Evolutionary conservation across 2,888 invertebrate species (phyloP).

Genomic region (Pachydiplax longipennis): DNA sequence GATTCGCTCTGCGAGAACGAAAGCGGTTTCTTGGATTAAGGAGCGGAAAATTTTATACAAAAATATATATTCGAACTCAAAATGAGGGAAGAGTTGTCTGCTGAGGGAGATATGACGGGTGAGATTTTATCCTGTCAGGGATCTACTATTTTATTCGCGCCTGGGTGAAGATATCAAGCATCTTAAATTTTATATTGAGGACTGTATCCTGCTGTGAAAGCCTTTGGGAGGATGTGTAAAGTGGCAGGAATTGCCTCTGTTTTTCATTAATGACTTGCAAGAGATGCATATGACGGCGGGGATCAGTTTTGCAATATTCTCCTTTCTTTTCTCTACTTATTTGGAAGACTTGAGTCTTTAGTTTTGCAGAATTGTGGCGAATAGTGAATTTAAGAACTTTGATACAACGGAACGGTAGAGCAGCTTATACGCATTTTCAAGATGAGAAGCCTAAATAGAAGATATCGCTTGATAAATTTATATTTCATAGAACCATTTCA

Average conservation of each 20-base stretch:
- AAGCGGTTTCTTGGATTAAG: background rate
- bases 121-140: background rate
- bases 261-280: background rate
- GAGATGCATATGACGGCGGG: background rate
- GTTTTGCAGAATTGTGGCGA: background rate
- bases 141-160: background rate
- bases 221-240: background rate
- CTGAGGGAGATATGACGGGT: background rate
- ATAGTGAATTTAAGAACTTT: too few species aligned
- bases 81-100: background rate
- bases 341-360: background rate
- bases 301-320: background rate
- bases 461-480: too few species aligned
- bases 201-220: background rate
- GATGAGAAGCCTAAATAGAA: too few species aligned
- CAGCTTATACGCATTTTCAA: too few species aligned
- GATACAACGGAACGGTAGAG: too few species aligned
- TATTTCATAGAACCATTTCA: too few species aligned
- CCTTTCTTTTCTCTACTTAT: background rate
- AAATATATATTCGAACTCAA: background rate
- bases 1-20: background rate
- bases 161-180: background rate
- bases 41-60: conserved; percentile 30
- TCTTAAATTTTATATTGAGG: background rate
- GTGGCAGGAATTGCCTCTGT: background rate